Conservation (phyloP, 2,888 invertebrate genomes). For the Eupithecia centaureata region DNA sequence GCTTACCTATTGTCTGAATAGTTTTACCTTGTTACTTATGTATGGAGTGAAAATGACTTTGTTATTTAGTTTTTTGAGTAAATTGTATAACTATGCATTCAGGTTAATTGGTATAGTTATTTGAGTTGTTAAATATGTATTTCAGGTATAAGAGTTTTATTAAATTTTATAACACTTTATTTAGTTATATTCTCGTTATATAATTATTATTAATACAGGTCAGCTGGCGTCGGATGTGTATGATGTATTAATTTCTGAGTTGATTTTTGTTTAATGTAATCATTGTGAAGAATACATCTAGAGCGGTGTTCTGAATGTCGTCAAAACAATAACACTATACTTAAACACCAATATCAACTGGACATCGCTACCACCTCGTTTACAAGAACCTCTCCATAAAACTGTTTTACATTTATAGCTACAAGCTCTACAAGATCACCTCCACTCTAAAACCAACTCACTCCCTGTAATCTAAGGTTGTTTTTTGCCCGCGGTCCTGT, state of each 20-base stretch:
- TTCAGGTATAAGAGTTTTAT: too few species aligned
- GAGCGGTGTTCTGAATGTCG: background rate
- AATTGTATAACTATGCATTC: too few species aligned
- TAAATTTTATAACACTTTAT: too few species aligned
- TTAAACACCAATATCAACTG: background rate
- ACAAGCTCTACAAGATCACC: conserved; percentile 62
- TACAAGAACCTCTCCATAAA: conserved; percentile 54
- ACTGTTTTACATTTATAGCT: conserved; percentile 83
- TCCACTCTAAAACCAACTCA: conserved; percentile 32
- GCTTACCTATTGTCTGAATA: too few species aligned
- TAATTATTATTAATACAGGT: too few species aligned
- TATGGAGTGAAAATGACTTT: too few species aligned
- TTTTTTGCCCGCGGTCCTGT: conserved; percentile 46
- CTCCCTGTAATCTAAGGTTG: conserved; percentile 13
- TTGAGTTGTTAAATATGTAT: too few species aligned
- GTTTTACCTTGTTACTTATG: too few species aligned
- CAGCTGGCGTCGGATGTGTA: background rate
- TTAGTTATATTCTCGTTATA: too few species aligned
- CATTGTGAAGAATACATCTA: background rate
- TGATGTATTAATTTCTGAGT: too few species aligned
- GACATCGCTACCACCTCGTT: conserved; percentile 21
- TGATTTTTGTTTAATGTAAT: background rate
- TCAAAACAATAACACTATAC: background rate
- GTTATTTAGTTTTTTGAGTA: too few species aligned
- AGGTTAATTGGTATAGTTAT: too few species aligned